These are phyloP conservation scores for Aphis craccivora DNA, from an alignment of 1,140 invertebrate genomes.

Conservation along the genomic window DNA sequence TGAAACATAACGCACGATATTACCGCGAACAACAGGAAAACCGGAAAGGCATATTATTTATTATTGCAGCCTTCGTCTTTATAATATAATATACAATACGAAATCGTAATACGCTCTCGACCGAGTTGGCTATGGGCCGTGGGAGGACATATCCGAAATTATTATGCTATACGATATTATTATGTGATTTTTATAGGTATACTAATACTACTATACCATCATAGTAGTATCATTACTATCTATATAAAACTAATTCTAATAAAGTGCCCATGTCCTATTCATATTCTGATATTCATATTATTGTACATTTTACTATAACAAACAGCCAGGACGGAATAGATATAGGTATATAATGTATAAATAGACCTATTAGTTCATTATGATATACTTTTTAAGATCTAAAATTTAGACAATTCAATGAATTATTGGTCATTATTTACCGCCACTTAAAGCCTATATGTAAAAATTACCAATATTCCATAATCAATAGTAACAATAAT, in stretches of 20 bases:
- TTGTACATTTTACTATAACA: not conserved
- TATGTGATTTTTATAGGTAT: not conserved
- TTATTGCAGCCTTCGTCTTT: constrained; percentile 19
- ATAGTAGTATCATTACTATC: too few relatives aligned
- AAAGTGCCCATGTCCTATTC: not conserved
- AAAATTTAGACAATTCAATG: not conserved
- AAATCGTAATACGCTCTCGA: not conserved
- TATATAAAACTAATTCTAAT: not conserved
- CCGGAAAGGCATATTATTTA: constrained; percentile 32
- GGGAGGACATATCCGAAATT: constrained; percentile 6
- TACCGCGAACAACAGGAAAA: constrained; percentile 23
- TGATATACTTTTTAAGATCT: not conserved
- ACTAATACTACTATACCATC: too few relatives aligned
- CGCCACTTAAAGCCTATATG: too few relatives aligned
- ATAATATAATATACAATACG: not conserved
- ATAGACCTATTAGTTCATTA: too few relatives aligned
- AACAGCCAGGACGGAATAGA: not conserved
- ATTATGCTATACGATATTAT: not conserved
- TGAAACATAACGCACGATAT: not conserved
- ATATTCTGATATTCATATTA: not conserved
- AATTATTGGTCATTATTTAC: too few relatives aligned
- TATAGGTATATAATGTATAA: too few relatives aligned
- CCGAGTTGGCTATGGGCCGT: not conserved
- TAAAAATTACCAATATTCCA: too few relatives aligned
- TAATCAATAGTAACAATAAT: too few relatives aligned